Evolutionary conservation across 2,113 vertebrate species (phyloP).

Genomic region (Brienomyrus longianalis): DNA sequence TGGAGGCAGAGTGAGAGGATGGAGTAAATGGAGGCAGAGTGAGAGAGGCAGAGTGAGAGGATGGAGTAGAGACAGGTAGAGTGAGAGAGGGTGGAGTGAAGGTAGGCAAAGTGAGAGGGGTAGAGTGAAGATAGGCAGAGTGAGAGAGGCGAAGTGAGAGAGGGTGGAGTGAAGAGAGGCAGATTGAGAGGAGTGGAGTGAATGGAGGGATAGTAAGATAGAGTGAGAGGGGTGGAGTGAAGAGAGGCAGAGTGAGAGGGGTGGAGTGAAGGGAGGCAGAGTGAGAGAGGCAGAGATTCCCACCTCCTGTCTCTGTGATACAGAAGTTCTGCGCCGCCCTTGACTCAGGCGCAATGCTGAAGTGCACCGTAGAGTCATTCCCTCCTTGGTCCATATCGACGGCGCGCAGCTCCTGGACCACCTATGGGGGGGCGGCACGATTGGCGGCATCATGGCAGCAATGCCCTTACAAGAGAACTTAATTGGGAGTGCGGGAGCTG

Average conservation of each 20-base stretch:
- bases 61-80: conserved; percentile 9
- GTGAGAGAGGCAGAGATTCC: conserved; percentile 19
- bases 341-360: conserved; percentile 71
- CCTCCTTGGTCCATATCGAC: conserved; percentile 76
- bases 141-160: not conserved
- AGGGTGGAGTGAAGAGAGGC: not conserved
- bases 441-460: conserved; percentile 16
- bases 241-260: not conserved
- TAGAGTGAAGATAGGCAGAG: not conserved
- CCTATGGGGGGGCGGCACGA: conserved; percentile 57
- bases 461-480: not conserved
- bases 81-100: not conserved
- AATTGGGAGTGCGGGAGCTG: not conserved
- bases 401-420: conserved; percentile 75
- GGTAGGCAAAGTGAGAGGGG: not conserved
- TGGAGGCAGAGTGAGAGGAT: no score
- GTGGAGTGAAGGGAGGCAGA: not conserved
- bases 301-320: conserved; percentile 74
- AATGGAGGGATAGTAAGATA: conserved; percentile 27
- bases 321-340: conserved; percentile 71
- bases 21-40: not conserved
- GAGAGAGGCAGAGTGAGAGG: not conserved
- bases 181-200: conserved; percentile 20
- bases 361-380: conserved; percentile 73
- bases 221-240: not conserved